Conservation (phyloP, 1,140 invertebrate genomes). For the Macrocentrus cingulum region DNA sequence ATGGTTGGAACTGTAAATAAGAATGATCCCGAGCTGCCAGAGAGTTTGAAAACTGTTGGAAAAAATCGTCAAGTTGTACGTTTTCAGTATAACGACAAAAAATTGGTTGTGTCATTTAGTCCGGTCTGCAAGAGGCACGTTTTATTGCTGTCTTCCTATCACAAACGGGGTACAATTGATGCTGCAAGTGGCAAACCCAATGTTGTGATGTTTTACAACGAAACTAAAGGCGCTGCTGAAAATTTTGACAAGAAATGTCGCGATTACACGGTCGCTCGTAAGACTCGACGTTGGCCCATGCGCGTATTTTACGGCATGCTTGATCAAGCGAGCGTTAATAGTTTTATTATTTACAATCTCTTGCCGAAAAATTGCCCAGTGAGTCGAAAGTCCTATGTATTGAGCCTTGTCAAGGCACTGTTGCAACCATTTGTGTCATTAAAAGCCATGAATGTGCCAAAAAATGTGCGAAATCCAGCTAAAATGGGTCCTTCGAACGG, state of each 20-base stretch:
- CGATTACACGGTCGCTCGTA: slow-evolving; percentile 38
- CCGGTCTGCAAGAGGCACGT: slow-evolving; percentile 4
- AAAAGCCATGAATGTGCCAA: too few relatives aligned
- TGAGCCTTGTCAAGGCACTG: too few relatives aligned
- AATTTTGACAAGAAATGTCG: slow-evolving; percentile 52
- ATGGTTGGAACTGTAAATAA: slow-evolving; percentile 7
- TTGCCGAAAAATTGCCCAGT: too few relatives aligned
- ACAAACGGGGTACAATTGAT: not conserved
- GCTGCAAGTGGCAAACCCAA: slow-evolving; percentile 43
- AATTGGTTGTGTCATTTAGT: slow-evolving; percentile 4
- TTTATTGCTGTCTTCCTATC: slow-evolving; percentile 2
- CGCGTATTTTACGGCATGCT: slow-evolving; percentile 24
- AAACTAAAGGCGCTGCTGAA: slow-evolving; percentile 47
- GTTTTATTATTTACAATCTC: slow-evolving; percentile 10
- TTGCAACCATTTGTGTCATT: too few relatives aligned
- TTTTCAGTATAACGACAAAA: not conserved
- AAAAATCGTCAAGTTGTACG: not conserved
- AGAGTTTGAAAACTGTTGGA: not conserved
- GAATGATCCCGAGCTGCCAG: slow-evolving; percentile 9
- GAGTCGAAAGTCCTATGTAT: too few relatives aligned
- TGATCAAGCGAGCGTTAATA: slow-evolving; percentile 25
- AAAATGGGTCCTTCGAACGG: too few relatives aligned
- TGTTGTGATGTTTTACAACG: slow-evolving; percentile 52
- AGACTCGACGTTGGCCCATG: slow-evolving; percentile 47
- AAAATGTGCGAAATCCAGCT: too few relatives aligned